Evolutionary conservation across 2,797 vertebrate species (phyloP).

Genomic region (Falco cherrug): DNA sequence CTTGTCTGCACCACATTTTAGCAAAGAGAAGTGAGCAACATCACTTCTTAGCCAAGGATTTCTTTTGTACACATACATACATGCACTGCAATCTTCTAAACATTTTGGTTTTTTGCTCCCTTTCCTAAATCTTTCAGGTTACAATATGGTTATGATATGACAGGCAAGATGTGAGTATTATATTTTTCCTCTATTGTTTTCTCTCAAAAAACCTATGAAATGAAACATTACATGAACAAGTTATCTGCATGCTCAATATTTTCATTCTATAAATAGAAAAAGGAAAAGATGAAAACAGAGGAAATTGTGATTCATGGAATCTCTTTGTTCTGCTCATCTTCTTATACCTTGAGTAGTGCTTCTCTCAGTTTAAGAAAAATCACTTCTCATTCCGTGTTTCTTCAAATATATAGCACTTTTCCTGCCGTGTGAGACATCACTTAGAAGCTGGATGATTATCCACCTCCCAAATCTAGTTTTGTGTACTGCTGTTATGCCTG

Average conservation of each 20-base stretch:
- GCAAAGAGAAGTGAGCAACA: background rate
- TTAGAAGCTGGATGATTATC: background rate
- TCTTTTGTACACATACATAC: background rate
- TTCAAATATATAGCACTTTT: constrained; percentile 24
- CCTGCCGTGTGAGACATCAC: background rate
- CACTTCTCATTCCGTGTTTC: background rate
- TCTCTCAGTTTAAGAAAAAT: constrained; percentile 46
- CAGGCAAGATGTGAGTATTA: background rate
- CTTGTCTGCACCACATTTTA: background rate
- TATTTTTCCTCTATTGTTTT: constrained; percentile 20
- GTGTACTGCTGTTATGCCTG: background rate
- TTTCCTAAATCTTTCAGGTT: constrained; percentile 4
- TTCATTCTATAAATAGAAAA: constrained; percentile 35
- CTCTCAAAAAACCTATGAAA: constrained; percentile 1
- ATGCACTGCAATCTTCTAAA: background rate
- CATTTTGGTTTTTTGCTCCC: background rate
- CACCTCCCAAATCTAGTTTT: background rate
- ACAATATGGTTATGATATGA: background rate
- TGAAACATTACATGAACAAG: constrained; percentile 30
- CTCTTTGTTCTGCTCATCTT: constrained; percentile 49
- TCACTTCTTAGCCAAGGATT: background rate
- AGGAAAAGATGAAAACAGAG: constrained; percentile 31
- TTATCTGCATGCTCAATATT: constrained; percentile 56
- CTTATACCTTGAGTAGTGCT: constrained; percentile 21
- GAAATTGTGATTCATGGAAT: constrained; percentile 43